phyloP scores from a whole-genome alignment of 2,113 vertebrate genomes.

The Percina caprodes region DNA sequence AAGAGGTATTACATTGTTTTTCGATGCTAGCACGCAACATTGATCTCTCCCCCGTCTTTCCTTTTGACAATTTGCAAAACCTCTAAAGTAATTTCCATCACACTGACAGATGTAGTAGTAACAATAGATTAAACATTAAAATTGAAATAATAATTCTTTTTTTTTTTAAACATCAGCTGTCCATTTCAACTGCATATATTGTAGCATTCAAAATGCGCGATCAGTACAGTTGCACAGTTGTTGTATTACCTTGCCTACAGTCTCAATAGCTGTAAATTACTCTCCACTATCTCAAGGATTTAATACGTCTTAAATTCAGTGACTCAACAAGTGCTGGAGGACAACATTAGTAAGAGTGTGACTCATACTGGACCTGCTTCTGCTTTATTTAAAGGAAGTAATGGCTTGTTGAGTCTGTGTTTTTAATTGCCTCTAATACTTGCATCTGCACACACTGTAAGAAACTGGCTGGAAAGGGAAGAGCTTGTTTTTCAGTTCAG shows the following conservation, averaged over 20 bases:
- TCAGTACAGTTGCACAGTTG: background rate
- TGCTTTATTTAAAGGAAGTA: constrained; percentile 70
- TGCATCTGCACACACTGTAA: constrained; percentile 20
- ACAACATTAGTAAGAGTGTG: constrained; percentile 31
- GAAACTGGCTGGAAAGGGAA: constrained; percentile 24
- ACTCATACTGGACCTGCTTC: constrained; percentile 45
- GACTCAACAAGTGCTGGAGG: constrained; percentile 62
- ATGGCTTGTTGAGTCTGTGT: constrained; percentile 74
- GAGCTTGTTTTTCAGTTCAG: constrained; percentile 21
- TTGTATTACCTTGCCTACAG: background rate
- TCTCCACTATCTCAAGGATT: constrained; percentile 46
- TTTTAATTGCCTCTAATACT: constrained; percentile 56
- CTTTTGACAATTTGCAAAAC: background rate
- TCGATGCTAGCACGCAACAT: background rate
- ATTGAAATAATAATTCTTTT: background rate
- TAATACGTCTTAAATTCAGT: constrained; percentile 42
- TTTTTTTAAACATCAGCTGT: background rate
- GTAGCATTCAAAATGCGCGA: background rate
- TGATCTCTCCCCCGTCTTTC: background rate
- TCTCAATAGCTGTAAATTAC: constrained; percentile 22
- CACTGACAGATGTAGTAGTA: constrained; percentile 4
- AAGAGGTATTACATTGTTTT: background rate
- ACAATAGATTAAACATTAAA: constrained; percentile 5
- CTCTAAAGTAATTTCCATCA: background rate
- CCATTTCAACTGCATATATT: background rate